Evolutionary conservation across 2,888 invertebrate genomes (phyloP), one percentile per base, ranked within the genome.

Genomic region (Sialis fuliginosa): DNA sequence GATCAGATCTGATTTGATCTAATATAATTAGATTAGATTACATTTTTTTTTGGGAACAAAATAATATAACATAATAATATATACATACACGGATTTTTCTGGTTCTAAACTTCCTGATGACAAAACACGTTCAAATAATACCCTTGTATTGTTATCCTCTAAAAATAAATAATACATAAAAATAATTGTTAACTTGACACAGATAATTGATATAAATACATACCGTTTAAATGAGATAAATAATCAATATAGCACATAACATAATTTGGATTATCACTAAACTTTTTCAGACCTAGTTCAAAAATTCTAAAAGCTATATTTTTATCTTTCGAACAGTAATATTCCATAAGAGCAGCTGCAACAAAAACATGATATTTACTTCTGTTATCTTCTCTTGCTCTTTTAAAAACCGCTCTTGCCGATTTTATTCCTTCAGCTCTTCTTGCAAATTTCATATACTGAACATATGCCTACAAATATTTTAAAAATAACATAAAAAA

Each of bases 131-230:
- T 98, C 98, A 67, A 97, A 99, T 39, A 99, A 68, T n/a, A 99
- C 98, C 45, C 98, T 73, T 0, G 98, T 99, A 65, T 99, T 98
- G 66, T 99, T 99, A 62, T 99, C 98, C 78, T 98, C 97, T 88
- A 68, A 7, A 70, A 68, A 52, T 43, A 53, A 51, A 37, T 37
- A 6, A 6, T 37, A 10, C 37, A 37, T 8, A 39, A 39, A 39
- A 47, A n/a, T n/a, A 48, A 40, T 44, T 48, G 43, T 2, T 22
- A 22, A 4, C 22, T 10, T 2, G 33, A 44, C 32, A n/a, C 33
- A 9, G 12, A 6, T 9, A 12, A 34, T 33, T 33, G 42, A 45
- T 39, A 39, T 37, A 41, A 34, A 39, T 40, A 57, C 66, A 65
- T 58, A 87, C 88, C 89, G 64, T 99, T 99, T 39, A 98, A 71